Base-by-base conservation (phyloP, 2,113 vertebrate genomes). In the Lepisosteus oculatus region DNA sequence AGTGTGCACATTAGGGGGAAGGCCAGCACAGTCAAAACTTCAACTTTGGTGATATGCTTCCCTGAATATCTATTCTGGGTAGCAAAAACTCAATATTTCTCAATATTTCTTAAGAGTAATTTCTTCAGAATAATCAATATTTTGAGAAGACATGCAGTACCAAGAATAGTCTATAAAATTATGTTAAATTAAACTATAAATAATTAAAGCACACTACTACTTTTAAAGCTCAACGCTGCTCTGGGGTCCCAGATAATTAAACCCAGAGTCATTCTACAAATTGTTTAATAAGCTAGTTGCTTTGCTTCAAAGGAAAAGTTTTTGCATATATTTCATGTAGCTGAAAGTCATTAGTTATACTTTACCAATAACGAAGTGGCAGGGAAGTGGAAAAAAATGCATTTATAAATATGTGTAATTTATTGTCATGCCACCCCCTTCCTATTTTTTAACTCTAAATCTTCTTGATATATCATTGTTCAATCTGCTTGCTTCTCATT, bases 241-340 rank as follows among this genome's bases (percentile, higher is more conserved):
- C 80, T 57, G 54, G 61, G 67, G 81, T 76, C 72, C 64, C 42
- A 69, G 72, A 74, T 81, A 75, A 85, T 86, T 85, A 77, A 56
- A 77, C 69, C 68, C 79, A 71, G 78, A 82, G 87, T 83, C 83
- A 80, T 79, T 78, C 80, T 84, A 74, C 77, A 83, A 85, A 88
- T 86, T 85, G 84, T 88, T 85, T 83, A 87, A 87, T 82, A 83
- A 84, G 79, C 68, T 83, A 79, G 80, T 83, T 85, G 76, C 80
- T 78, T 64, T n/a, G 65, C 83, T 85, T 88, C 83, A 88, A 86
- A 89, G 78, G 73, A 74, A 44, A 67, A 42, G 71, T 77, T 83
- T 80, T 75, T 81, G 78, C 79, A 87, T 83, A 76, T 80, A 75
- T 83, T 76, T 65, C 76, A 73, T 61, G 54, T 74, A 80, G 77